Evolutionary conservation across 2,888 invertebrate species (phyloP), one percentile per base, ranked within the genome.

Genomic region (Ochropleura leucogaster): DNA sequence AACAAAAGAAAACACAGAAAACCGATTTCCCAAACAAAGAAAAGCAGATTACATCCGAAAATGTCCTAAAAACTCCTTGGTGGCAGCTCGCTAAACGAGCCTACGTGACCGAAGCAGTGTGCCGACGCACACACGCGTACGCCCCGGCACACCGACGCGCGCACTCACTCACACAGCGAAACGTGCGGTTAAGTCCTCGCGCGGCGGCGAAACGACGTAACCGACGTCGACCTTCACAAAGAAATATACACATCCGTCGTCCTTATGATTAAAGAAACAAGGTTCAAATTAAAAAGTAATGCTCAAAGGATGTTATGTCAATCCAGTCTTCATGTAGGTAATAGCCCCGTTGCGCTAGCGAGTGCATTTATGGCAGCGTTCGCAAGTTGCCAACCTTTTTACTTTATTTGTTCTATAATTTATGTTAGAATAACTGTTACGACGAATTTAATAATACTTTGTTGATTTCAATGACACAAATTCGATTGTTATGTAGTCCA

Each of bases 31-130:
- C 74, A 80, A 91, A 93, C 92, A 93, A 94, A 94, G 93, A 92
- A 89, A 89, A 63, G 69, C 74, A 79, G 76, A 82, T 83, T 80
- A 72, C 77, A 69, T 77, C 42, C 57, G 63, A 77, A 88, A 89
- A 89, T 83, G 95, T 95, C 95, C 94, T 85, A 79, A 91, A 91
- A 88, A 89, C 93, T 92, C 93, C 72, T 86, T 80, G 91, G 94
- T 87, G 80, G 85, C 79, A 84, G 80, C 80, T 85, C 83, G 87
- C 88, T 88, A 90, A 90, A 90, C 90, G 93, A 94, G 96, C 95
- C 95, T 96, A 96, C 96, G 96, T 96, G 96, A 96, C 96, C 93
- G 93, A 93, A 89, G 89, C 93, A 91, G 93, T 93, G 94, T 94
- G 88, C 93, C 73, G 82, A 87, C 94, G 85, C 95, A 93, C 95